Percentiles rank a stretch among this genome's conserved stretches.
Evolutionary conservation across 2,888 invertebrate genomes (phyloP).

Genomic region (Strigamia crassipes): DNA sequence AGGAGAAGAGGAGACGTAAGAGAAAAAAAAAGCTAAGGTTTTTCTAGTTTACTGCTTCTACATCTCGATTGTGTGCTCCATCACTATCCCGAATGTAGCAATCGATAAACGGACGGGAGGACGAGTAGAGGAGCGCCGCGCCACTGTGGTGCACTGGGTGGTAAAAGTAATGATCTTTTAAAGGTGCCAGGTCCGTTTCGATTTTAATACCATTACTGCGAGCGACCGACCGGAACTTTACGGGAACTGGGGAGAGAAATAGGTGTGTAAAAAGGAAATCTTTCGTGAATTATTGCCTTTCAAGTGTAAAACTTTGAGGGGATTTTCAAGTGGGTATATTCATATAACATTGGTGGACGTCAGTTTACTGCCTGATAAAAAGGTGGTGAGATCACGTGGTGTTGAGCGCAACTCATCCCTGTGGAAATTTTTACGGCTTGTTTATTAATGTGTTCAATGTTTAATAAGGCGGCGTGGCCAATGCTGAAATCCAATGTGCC

Average conservation of each 20-base stretch:
- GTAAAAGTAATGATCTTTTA: conserved; percentile 41
- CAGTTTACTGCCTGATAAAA: conserved; percentile 1
- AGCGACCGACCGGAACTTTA: conserved; percentile 10
- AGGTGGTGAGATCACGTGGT: not conserved
- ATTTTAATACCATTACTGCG: conserved; percentile 10
- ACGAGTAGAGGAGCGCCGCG: not conserved
- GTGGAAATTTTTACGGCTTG: not conserved
- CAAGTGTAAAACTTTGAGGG: conserved; percentile 10
- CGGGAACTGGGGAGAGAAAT: conserved; percentile 3
- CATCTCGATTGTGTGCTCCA: conserved; percentile 47
- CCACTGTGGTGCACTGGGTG: conserved; percentile 19
- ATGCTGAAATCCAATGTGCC: no score
- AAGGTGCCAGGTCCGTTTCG: conserved; percentile 14
- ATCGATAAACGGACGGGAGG: conserved; percentile 44
- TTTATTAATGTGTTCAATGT: not conserved
- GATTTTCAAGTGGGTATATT: conserved; percentile 3
- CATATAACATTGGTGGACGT: conserved; percentile 10
- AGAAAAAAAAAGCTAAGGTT: conserved; percentile 44
- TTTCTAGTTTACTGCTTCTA: conserved; percentile 46
- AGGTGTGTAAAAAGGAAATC: conserved; percentile 10
- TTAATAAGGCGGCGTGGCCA: not conserved
- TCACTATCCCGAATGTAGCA: conserved; percentile 46
- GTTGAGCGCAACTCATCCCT: not conserved
- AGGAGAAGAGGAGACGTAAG: conserved; percentile 8
- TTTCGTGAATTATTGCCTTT: conserved; percentile 10